Conservation (phyloP, 2,888 invertebrate genomes). For the Pherbina coryleti region DNA sequence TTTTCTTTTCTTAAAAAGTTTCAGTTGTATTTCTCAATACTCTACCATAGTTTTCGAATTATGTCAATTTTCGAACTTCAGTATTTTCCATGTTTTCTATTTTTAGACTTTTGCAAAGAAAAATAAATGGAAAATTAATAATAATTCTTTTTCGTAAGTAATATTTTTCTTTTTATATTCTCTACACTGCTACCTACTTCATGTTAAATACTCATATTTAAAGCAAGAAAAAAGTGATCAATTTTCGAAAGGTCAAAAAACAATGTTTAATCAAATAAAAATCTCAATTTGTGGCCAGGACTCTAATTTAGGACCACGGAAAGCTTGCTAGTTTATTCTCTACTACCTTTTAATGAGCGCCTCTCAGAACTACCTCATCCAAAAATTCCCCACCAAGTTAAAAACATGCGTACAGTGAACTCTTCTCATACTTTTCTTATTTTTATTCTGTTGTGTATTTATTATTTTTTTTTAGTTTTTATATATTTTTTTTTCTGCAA, state of each 20-base stretch:
- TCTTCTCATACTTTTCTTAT: background rate
- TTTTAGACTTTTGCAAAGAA: constrained; percentile 42
- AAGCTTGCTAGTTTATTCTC: background rate
- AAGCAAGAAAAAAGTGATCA: constrained; percentile 17
- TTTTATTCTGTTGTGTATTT: background rate
- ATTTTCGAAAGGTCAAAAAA: constrained; percentile 21
- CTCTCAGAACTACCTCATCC: background rate
- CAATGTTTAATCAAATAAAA: background rate
- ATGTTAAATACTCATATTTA: background rate
- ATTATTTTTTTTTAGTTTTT: background rate
- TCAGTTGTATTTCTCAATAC: constrained; percentile 11
- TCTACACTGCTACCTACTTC: background rate
- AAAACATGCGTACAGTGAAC: constrained; percentile 35
- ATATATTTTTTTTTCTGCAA: background rate
- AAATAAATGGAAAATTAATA: constrained; percentile 37
- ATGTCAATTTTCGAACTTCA: constrained; percentile 13
- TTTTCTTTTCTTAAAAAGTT: constrained; percentile 5
- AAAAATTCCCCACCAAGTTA: background rate
- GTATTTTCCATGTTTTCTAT: constrained; percentile 31
- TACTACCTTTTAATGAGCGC: background rate
- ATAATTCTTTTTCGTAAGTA: constrained; percentile 36
- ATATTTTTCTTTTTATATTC: constrained; percentile 7
- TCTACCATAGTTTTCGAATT: constrained; percentile 18
- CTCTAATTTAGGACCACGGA: background rate
- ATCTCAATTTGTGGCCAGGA: background rate